These are phyloP conservation scores for Caenorhabditis wallacei DNA, from an alignment of 2,888 invertebrate species.

Conservation along the genomic window DNA sequence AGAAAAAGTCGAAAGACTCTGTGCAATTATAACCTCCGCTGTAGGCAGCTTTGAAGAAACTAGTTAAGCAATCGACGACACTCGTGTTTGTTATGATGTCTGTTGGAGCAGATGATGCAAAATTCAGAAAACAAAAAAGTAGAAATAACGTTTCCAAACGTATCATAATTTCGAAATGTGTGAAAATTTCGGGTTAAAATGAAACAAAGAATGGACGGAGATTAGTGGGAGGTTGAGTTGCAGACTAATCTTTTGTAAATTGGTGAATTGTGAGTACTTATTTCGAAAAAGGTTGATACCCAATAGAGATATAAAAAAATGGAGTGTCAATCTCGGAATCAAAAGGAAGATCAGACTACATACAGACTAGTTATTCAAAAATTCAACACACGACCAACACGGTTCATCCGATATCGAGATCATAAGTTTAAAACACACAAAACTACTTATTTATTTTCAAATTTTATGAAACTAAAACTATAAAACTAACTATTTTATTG, in stretches of 20 bases:
- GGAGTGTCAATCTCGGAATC: too few species aligned
- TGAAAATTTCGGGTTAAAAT: background rate
- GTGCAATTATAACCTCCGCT: background rate
- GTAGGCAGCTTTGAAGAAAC: background rate
- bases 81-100: background rate
- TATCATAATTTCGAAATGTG: background rate
- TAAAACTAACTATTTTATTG: background rate
- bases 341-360: too few species aligned
- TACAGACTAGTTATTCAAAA: too few species aligned
- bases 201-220: background rate
- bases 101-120: background rate
- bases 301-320: too few species aligned
- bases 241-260: background rate
- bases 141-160: background rate
- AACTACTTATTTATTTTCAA: too few species aligned
- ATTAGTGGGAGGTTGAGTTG: background rate
- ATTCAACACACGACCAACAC: too few species aligned
- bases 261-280: too few species aligned
- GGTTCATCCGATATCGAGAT: too few species aligned
- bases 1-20: background rate
- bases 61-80: background rate
- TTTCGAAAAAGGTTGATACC: too few species aligned
- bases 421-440: too few species aligned
- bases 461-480: too few species aligned
- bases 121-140: background rate